Percentiles rank a stretch among this genome's conserved stretches.
Conservation (phyloP, 37 sponge, comb jelly and placozoan species). For the Sycon ciliatum region DNA sequence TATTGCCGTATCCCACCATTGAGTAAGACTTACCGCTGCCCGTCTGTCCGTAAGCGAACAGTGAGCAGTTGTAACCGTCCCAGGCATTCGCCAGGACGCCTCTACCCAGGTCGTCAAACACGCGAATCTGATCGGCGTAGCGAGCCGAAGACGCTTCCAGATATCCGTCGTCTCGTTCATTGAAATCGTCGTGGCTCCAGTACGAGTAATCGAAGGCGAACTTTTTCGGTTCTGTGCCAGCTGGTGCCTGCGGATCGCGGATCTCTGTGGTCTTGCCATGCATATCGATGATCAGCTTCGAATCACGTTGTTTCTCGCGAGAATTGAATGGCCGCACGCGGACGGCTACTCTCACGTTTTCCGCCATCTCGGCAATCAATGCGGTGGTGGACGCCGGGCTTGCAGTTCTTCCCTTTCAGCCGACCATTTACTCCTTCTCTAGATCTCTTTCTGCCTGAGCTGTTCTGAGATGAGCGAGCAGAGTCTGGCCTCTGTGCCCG, state of each 20-base stretch:
- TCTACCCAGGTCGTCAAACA: constrained; percentile 61
- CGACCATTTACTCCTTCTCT: no score
- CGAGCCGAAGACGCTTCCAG: constrained; percentile 22
- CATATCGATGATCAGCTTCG: constrained; percentile 55
- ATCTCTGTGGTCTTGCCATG: constrained; percentile 39
- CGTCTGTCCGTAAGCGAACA: constrained; percentile 76
- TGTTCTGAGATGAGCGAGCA: no score
- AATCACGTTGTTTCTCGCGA: constrained; percentile 43
- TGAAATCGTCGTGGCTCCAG: constrained; percentile 60
- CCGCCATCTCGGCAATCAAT: no score
- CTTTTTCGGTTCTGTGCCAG: constrained; percentile 31
- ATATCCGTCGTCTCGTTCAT: constrained; percentile 43
- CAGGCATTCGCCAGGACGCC: constrained; percentile 65
- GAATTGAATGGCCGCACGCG: constrained; percentile 62
- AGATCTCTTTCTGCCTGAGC: no score
- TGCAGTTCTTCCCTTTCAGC: no score
- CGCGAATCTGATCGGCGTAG: constrained; percentile 57
- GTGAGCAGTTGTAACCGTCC: constrained; percentile 68
- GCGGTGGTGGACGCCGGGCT: no score
- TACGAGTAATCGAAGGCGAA: constrained; percentile 68
- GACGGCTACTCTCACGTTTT: constrained; percentile 66
- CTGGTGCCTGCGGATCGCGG: constrained; percentile 23
- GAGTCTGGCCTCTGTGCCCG: no score
- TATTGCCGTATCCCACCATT: constrained; percentile 60
- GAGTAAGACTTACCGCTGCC: constrained; percentile 68